Conservation (phyloP, 1,140 invertebrate genomes). For the Philotrypesis tridentata region DNA sequence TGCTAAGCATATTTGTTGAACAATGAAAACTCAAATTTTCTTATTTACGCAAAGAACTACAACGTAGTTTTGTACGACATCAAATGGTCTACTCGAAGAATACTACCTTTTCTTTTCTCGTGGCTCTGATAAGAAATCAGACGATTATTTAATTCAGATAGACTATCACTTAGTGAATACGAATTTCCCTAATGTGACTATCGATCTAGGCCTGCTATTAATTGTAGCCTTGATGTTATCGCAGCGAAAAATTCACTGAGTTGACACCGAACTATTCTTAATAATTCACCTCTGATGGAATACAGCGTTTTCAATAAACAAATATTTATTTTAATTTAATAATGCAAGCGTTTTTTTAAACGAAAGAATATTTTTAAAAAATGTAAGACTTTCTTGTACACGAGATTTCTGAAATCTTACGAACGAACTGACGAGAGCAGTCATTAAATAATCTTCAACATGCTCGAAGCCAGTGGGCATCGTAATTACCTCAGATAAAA, state of each 20-base stretch:
- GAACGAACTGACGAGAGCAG: neutral
- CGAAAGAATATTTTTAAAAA: too few relatives aligned
- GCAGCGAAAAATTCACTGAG: neutral
- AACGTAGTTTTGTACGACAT: neutral
- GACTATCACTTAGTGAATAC: neutral
- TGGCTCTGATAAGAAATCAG: neutral
- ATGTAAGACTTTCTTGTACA: neutral
- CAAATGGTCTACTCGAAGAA: neutral
- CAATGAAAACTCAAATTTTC: neutral
- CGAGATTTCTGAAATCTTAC: constrained; percentile 1
- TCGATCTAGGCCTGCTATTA: neutral
- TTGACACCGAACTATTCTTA: neutral
- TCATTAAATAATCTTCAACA: neutral
- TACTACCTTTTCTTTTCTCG: neutral
- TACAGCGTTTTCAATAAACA: neutral
- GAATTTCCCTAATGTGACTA: neutral
- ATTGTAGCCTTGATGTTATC: neutral
- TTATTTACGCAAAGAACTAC: neutral
- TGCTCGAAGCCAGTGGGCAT: neutral
- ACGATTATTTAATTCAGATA: neutral
- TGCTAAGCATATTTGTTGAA: too few relatives aligned
- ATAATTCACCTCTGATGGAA: too few relatives aligned
- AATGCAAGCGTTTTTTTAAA: neutral
- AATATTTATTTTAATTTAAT: neutral
- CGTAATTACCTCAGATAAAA: constrained; percentile 17